Evolutionary conservation across 2,888 invertebrate genomes (phyloP), one percentile per base, ranked within the genome.

Genomic region (Dione juno): DNA sequence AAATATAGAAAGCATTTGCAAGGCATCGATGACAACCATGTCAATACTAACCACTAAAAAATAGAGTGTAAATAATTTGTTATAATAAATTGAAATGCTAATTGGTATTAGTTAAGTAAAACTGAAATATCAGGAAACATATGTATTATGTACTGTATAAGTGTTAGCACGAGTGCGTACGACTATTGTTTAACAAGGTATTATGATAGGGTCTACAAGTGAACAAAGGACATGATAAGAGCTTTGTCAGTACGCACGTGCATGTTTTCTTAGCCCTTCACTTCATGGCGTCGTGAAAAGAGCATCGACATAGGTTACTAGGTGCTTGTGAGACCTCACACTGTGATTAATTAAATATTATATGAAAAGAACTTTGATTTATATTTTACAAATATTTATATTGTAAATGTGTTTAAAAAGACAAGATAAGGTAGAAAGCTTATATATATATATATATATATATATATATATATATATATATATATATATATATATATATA

Each of bases 201-300:
- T 64, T 64, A 14, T 64, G 54, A 72, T 57, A 69, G 53, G 61
- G 61, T 53, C 37, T 72, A 10, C 48, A 61, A 61, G 77, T 79
- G 82, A 82, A 88, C 84, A 88, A 84, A 85, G 84, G 80, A 79
- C 78, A 77, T 14, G 78, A 82, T 79, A 86, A 87, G 81, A 75
- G 80, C 82, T 84, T 83, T 84, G 83, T 87, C 81, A 81, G 80
- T 71, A 83, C 80, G 82, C 88, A 89, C 87, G 87, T 88, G 88
- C 83, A 82, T 88, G 82, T 84, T 86, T 86, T 82, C 79, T 77
- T 80, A 80, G 78, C 82, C 81, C 79, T 79, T 75, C 78, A 70
- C 77, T 77, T 74, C 69, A 76, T 74, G 77, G 76, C 77, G 76
- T 76, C 80, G 69, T 78, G 80, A 81, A 82, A 73, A 79, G 77